These are phyloP conservation scores for Magallana gigas DNA, from an alignment of 1,140 invertebrate species.

Conservation along the genomic window DNA sequence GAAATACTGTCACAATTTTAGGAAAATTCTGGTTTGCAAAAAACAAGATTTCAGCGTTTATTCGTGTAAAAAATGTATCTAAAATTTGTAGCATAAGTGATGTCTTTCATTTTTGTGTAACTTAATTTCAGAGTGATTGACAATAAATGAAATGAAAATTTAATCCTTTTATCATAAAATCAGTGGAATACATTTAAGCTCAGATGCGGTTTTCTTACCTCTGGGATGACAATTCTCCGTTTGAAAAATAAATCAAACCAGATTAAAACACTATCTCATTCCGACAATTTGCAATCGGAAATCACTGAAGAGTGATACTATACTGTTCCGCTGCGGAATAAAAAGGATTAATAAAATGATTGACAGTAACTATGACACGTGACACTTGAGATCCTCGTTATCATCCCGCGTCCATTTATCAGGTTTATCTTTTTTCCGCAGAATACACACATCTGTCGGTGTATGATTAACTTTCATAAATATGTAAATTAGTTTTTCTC, in stretches of 20 bases:
- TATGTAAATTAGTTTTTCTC: conserved; percentile 26
- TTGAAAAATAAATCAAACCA: background rate
- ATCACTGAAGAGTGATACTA: background rate
- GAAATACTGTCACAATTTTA: too few relatives aligned
- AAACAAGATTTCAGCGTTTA: too few relatives aligned
- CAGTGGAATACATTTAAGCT: too few relatives aligned
- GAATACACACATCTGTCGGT: conserved; percentile 26
- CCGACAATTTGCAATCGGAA: background rate
- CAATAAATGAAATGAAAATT: too few relatives aligned
- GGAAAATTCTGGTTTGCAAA: too few relatives aligned
- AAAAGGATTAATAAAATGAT: conserved; percentile 36
- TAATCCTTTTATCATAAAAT: too few relatives aligned
- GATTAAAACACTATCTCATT: background rate
- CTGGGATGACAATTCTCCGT: background rate
- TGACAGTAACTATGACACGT: conserved; percentile 25
- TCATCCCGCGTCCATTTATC: background rate
- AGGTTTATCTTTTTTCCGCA: conserved; percentile 1
- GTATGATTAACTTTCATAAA: conserved; percentile 32
- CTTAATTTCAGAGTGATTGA: too few relatives aligned
- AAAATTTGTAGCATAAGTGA: too few relatives aligned
- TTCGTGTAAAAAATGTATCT: too few relatives aligned
- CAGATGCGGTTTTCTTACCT: background rate
- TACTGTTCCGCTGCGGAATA: conserved; percentile 13
- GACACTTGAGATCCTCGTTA: conserved; percentile 7
- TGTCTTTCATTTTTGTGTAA: too few relatives aligned